Evolutionary conservation across 1,140 invertebrate species (phyloP).

Genomic region (Drosophila pruinosa): DNA sequence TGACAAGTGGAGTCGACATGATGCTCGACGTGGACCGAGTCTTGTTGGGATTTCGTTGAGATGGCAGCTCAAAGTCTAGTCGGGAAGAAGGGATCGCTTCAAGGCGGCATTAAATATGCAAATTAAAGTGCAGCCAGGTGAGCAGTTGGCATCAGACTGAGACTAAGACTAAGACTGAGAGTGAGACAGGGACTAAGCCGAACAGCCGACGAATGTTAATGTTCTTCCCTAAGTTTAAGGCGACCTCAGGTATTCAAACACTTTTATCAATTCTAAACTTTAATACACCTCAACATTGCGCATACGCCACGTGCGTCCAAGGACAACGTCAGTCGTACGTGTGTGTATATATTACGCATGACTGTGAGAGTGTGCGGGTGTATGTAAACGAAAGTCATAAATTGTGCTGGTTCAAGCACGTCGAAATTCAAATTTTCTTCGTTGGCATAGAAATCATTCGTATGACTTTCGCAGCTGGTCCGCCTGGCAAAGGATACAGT

Average conservation of each 20-base stretch:
- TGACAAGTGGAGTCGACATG: not conserved
- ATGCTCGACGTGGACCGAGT: not conserved
- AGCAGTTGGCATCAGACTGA: constrained; percentile 22
- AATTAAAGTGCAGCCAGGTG: constrained; percentile 45
- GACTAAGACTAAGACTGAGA: not conserved
- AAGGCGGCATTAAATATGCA: constrained; percentile 44
- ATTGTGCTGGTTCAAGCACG: constrained; percentile 54
- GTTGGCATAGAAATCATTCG: constrained; percentile 31
- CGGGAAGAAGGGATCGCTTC: constrained; percentile 2
- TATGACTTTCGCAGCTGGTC: constrained; percentile 18
- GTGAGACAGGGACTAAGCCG: not conserved
- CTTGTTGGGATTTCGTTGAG: not conserved
- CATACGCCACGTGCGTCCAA: constrained; percentile 55
- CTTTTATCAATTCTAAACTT: constrained; percentile 48
- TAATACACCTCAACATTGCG: constrained; percentile 42
- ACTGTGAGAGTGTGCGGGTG: constrained; percentile 4
- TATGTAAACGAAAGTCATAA: constrained; percentile 50
- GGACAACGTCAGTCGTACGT: constrained; percentile 26
- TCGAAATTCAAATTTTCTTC: constrained; percentile 68
- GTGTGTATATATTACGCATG: not conserved
- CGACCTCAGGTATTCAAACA: constrained; percentile 26
- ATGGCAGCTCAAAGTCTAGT: not conserved
- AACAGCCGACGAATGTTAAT: constrained; percentile 10
- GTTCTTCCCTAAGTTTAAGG: constrained; percentile 9
- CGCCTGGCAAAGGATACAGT: constrained; percentile 15